These are phyloP conservation scores for Diarsia brunnea DNA, from an alignment of 2,888 invertebrate species.

Conservation along the genomic window DNA sequence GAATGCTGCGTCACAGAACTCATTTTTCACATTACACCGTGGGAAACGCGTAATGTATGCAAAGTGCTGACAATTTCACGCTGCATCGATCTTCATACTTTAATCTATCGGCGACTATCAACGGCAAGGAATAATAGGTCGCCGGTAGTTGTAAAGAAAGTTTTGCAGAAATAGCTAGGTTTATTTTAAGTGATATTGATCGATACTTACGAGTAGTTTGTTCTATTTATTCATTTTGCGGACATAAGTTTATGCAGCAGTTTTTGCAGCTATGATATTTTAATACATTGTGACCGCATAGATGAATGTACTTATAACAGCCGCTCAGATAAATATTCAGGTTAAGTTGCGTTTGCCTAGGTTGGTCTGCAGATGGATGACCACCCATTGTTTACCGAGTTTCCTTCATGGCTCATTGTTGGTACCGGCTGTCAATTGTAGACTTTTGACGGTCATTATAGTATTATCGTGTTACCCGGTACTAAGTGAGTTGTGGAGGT, in stretches of 20 bases:
- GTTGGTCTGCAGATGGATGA: no score
- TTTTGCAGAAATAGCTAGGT: slow-evolving; percentile 47
- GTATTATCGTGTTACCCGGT: no score
- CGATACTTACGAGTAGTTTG: slow-evolving; percentile 14
- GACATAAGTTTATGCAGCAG: neutral
- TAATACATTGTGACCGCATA: no score
- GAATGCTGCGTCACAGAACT: slow-evolving; percentile 54
- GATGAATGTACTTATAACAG: no score
- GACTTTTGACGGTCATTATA: no score
- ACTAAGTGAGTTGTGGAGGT: no score
- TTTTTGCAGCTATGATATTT: no score
- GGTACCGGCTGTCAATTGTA: no score
- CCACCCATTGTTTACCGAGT: no score
- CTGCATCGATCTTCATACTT: slow-evolving; percentile 60
- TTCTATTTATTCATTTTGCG: slow-evolving; percentile 28
- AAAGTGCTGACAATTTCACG: slow-evolving; percentile 65
- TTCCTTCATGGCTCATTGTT: no score
- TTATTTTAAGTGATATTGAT: slow-evolving; percentile 62
- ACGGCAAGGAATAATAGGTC: slow-evolving; percentile 58
- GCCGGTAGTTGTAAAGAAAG: slow-evolving; percentile 51
- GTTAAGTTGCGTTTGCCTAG: no score
- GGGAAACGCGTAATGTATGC: slow-evolving; percentile 65
- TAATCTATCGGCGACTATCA: slow-evolving; percentile 59
- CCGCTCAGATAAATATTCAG: no score
- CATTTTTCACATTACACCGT: slow-evolving; percentile 52